Base-by-base conservation (phyloP, 2,888 invertebrate species). In the Diplazon laetatorius region DNA sequence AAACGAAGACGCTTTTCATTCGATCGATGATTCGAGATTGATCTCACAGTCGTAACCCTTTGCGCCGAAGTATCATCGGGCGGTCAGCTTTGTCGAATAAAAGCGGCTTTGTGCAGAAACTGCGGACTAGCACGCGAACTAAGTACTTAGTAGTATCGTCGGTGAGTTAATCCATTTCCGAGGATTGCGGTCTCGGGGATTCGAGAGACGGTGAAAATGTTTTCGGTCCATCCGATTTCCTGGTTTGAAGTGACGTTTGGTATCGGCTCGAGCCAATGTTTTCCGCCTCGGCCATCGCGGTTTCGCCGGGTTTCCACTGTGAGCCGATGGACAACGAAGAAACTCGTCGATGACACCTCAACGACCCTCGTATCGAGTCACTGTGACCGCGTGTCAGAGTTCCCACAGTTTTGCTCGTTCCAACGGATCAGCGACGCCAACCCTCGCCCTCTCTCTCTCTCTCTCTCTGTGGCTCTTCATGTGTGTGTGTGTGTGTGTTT, bases 81-180 rank as follows among this genome's bases (percentile, higher is more conserved):
- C 8, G 30, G 46, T 25, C 66, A 72, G 59, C 60, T 46, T 20
- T 55, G 25, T 39, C 30, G 62, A 76, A 68, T 76, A 72, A 72
- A n/a, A 72, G 72, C 66, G 66, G 60, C 66, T 72, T 68, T 68
- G 62, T 76, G 62, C 30, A 37, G 55, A 52, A 60, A 62, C 60
- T 55, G 46, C 65, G 30, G 42, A 9, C n/a, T 22, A 62, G 55
- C 68, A 68, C 46, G 42, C 62, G 60, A 68, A 52, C 71, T n/a
- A n/a, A n/a, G n/a, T n/a, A 71, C 76, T 76, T 60, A 76, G 76
- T 60, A 76, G 76, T 50, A 76, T 71, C 46, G 71, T 71, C 37
- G 71, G 71, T 46, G 65, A 60, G 66, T 76, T 72, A 76, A 76
- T 72, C 76, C 72, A 62, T 76, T 72, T 62, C 62, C 25, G n/a